These are phyloP conservation scores for Acleris laterana DNA, from an alignment of 2,888 invertebrate species.

Conservation along the genomic window DNA sequence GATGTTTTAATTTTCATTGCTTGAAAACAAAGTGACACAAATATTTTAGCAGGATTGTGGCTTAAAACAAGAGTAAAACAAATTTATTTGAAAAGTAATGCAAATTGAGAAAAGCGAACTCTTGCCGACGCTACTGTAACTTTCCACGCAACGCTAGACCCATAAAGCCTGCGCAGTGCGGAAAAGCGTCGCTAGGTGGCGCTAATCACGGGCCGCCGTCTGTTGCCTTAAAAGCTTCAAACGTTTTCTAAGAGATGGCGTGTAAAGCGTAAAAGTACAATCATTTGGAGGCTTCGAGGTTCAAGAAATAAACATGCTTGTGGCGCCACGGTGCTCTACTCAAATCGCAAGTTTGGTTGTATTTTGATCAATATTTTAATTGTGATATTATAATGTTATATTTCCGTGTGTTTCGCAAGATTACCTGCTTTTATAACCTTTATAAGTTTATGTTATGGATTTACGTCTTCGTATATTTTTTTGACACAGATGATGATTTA, in stretches of 20 bases:
- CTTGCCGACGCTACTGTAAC: slow-evolving; percentile 60
- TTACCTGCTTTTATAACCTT: too few relatives aligned
- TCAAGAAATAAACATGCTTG: slow-evolving; percentile 32
- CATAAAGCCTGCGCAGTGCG: slow-evolving; percentile 62
- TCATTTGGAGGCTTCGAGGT: slow-evolving; percentile 6
- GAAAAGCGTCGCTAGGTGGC: slow-evolving; percentile 76
- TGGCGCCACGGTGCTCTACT: slow-evolving; percentile 31
- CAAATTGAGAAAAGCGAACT: slow-evolving; percentile 59
- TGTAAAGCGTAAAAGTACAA: slow-evolving; percentile 38
- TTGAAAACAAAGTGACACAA: too few relatives aligned
- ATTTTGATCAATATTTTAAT: too few relatives aligned
- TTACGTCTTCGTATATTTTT: too few relatives aligned
- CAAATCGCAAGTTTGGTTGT: too few relatives aligned
- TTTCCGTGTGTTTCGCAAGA: too few relatives aligned
- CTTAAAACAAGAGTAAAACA: neutral
- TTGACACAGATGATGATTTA: too few relatives aligned
- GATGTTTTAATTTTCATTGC: too few relatives aligned
- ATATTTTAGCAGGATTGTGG: too few relatives aligned
- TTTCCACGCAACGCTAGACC: slow-evolving; percentile 48
- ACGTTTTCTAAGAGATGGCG: slow-evolving; percentile 64
- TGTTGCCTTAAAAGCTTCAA: slow-evolving; percentile 51
- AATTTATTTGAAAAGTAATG: neutral
- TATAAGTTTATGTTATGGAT: too few relatives aligned
- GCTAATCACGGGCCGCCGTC: slow-evolving; percentile 42
- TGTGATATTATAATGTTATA: too few relatives aligned